Conservation (phyloP, 2,797 vertebrate genomes). For the Apodemus agrarius region DNA sequence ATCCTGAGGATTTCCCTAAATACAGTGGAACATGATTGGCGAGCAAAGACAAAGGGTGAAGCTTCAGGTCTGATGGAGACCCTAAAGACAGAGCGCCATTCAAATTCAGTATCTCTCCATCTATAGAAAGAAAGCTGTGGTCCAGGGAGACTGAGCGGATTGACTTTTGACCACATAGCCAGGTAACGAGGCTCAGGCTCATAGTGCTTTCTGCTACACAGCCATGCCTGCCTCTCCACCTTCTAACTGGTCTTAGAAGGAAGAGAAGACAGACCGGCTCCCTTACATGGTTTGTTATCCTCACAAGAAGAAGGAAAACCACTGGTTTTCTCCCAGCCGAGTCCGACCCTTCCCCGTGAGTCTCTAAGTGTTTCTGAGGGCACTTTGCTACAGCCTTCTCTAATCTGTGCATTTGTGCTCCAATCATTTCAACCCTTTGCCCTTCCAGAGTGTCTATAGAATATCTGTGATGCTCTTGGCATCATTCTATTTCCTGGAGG, state of each 20-base stretch:
- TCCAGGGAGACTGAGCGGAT: not conserved
- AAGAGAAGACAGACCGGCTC: not conserved
- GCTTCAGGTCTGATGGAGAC: not conserved
- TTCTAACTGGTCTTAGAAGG: not conserved
- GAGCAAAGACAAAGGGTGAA: slow-evolving; percentile 9
- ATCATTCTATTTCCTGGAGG: not conserved
- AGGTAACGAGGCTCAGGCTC: not conserved
- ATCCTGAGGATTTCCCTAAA: not conserved
- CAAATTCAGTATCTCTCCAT: not conserved
- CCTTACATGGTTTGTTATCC: not conserved
- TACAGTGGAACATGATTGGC: not conserved
- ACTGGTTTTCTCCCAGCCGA: not conserved
- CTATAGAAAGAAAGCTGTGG: slow-evolving; percentile 9
- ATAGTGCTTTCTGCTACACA: not conserved
- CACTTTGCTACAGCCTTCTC: not conserved
- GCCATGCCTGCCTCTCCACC: not conserved
- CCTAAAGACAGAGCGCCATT: not conserved
- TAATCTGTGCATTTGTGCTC: not conserved
- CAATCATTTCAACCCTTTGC: not conserved
- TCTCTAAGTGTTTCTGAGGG: not conserved
- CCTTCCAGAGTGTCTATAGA: not conserved
- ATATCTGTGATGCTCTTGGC: not conserved
- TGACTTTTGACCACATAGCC: not conserved
- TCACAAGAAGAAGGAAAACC: not conserved
- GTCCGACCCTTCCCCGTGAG: not conserved